phyloP scores from a whole-genome alignment of 2,888 invertebrate species.

The Thecophora atra region DNA sequence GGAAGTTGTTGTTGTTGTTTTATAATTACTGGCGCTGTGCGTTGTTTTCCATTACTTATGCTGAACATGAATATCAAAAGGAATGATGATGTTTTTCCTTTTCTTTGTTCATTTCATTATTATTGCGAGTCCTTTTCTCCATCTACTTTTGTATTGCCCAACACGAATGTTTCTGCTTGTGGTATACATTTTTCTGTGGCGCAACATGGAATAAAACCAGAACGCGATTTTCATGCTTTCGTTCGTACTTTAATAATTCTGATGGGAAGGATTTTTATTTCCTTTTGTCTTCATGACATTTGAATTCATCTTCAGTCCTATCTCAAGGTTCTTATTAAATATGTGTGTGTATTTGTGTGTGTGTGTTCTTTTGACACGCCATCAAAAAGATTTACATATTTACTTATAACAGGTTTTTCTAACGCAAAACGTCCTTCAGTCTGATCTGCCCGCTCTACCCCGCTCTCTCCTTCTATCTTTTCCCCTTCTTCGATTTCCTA shows the following conservation, averaged over 20 bases:
- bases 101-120: background rate
- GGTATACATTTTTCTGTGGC: no score
- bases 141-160: constrained; percentile 45
- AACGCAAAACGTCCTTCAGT: background rate
- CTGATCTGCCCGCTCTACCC: background rate
- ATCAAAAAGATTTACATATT: no score
- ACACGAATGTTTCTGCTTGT: background rate
- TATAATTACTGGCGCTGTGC: background rate
- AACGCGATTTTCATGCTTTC: no score
- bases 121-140: constrained; percentile 44
- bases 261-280: no score
- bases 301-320: no score
- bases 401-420: no score
- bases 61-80: constrained; percentile 14
- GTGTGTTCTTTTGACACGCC: no score
- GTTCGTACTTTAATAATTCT: no score
- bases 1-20: constrained; percentile 28
- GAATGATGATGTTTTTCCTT: background rate
- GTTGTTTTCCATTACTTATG: constrained; percentile 45
- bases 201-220: no score
- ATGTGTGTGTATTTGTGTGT: no score
- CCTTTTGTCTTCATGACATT: no score
- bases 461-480: background rate
- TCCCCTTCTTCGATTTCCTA: background rate
- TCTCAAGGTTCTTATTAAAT: no score